A percentile compares a stretch with the other conserved stretches of the same genome.
These are phyloP conservation scores for Ditula angustiorana DNA, from an alignment of 2,888 invertebrate species.

Conservation along the genomic window DNA sequence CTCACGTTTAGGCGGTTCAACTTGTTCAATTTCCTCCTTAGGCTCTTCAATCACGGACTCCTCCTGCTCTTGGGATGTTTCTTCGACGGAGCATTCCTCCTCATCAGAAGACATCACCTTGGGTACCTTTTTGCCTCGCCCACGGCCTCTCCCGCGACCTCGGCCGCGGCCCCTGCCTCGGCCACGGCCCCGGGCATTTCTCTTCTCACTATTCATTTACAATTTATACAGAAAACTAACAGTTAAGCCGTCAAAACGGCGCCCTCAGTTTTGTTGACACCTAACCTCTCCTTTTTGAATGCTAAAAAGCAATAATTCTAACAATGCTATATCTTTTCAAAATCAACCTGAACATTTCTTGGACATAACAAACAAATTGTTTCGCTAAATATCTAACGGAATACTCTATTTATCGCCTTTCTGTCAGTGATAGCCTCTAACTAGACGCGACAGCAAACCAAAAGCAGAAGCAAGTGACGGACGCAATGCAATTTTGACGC, in stretches of 20 bases:
- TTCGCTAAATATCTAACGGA: too few relatives aligned
- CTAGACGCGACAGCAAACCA: too few relatives aligned
- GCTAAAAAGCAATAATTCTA: neutral
- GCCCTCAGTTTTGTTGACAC: constrained; percentile 28
- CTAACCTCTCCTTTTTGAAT: constrained; percentile 25
- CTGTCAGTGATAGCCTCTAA: too few relatives aligned
- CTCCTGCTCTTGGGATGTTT: constrained; percentile 81
- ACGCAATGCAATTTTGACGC: too few relatives aligned
- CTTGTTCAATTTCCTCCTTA: constrained; percentile 78
- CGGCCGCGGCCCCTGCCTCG: constrained; percentile 92
- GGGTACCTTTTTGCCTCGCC: constrained; percentile 90
- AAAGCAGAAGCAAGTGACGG: too few relatives aligned
- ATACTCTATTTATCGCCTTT: too few relatives aligned
- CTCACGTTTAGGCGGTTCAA: constrained; percentile 84
- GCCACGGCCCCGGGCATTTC: constrained; percentile 89
- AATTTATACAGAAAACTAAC: constrained; percentile 3
- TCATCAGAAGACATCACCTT: constrained; percentile 89
- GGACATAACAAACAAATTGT: too few relatives aligned
- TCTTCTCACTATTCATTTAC: constrained; percentile 82
- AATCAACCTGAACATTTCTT: too few relatives aligned
- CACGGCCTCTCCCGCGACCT: constrained; percentile 89
- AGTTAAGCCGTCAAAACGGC: constrained; percentile 14
- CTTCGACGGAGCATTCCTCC: constrained; percentile 82
- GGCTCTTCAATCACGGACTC: constrained; percentile 73
- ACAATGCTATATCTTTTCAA: too few relatives aligned